These are phyloP conservation scores for Cheilinus undulatus DNA, from an alignment of 2,113 vertebrate genomes.

Conservation along the genomic window DNA sequence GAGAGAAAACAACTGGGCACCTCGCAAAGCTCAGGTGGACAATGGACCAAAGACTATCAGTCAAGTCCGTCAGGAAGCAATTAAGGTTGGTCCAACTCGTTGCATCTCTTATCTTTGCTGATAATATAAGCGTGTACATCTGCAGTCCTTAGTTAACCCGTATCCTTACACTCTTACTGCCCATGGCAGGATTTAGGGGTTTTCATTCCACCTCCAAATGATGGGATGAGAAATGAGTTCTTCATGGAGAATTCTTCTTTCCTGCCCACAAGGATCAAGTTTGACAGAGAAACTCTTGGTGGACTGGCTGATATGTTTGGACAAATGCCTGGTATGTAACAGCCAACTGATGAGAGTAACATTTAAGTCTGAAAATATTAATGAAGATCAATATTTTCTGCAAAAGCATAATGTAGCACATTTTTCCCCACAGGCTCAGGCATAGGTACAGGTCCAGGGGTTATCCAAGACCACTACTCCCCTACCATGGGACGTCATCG, in stretches of 20 bases:
- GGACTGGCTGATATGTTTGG: conserved; percentile 99
- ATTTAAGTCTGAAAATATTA: too few species aligned
- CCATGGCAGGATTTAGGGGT: conserved; percentile 93
- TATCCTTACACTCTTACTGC: not conserved
- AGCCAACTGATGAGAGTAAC: too few species aligned
- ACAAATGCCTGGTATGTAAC: conserved; percentile 94
- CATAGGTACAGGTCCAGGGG: conserved; percentile 98
- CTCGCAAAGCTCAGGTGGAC: conserved; percentile 99
- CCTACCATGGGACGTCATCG: conserved; percentile 98
- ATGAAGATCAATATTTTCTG: too few species aligned
- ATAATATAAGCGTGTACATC: too few species aligned
- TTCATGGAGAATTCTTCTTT: conserved; percentile 95
- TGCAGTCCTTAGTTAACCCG: not conserved
- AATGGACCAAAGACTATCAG: conserved; percentile 99
- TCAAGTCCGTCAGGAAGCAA: conserved; percentile 99
- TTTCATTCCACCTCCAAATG: conserved; percentile 94
- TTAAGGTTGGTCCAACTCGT: conserved; percentile 91
- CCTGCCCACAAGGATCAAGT: conserved; percentile 93
- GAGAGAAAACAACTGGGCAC: conserved; percentile 94
- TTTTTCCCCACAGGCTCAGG: conserved; percentile 85
- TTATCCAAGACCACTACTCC: conserved; percentile 99
- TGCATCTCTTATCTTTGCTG: too few species aligned
- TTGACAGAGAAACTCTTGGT: conserved; percentile 96
- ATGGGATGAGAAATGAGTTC: conserved; percentile 94
- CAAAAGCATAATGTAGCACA: too few species aligned